Evolutionary conservation across 2,797 vertebrate genomes (phyloP), one percentile per base, ranked within the genome.

Genomic region (Rousettus madagascariensis): DNA sequence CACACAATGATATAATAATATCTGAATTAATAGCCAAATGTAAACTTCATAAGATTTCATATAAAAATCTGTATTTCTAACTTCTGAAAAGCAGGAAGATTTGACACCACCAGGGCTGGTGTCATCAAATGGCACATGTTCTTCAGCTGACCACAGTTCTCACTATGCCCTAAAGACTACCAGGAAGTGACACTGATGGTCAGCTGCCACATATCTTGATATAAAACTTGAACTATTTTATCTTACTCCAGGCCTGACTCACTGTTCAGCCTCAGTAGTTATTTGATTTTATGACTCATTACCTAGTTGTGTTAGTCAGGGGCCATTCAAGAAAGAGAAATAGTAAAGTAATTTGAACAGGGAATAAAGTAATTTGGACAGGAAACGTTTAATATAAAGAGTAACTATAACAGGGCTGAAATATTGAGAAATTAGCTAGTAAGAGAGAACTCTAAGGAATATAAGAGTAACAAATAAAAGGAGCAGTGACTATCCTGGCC

Each of bases 11-110:
- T 20, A 6, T 49, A 53, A 66, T 33, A 69, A 57, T 82, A 88
- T 78, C 7, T 92, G 12, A 93, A 38, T 72, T 22, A 77, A 24
- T 16, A 71, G 36, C 33, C 71, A 87, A 71, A 74, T 63, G 16
- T 86, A 72, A 96, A 92, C 86, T 83, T 86, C 22, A 53, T 6
- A 75, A 66, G 65, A 71, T 75, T 93, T 90, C 33, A 79, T 7
- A 36, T 33, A 71, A 79, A 94, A 94, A 85, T 30, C 38, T 49
- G 26, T 51, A 85, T 80, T 92, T 90, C n/a, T n/a, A 84, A 33
- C 36, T 88, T 89, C 79, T 63, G 36, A 94, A 90, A 71, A 93
- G 41, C 6, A 93, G 46, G 28, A 91, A 84, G 33, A 74, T 49
- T 28, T 75, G 72, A 63, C 15, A 91, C 69, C 49, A 59, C 57